Percentiles rank a stretch among this genome's conserved stretches.
Evolutionary conservation across 2,888 invertebrate species (phyloP).

Genomic region (Hirtodrosophila cameraria): DNA sequence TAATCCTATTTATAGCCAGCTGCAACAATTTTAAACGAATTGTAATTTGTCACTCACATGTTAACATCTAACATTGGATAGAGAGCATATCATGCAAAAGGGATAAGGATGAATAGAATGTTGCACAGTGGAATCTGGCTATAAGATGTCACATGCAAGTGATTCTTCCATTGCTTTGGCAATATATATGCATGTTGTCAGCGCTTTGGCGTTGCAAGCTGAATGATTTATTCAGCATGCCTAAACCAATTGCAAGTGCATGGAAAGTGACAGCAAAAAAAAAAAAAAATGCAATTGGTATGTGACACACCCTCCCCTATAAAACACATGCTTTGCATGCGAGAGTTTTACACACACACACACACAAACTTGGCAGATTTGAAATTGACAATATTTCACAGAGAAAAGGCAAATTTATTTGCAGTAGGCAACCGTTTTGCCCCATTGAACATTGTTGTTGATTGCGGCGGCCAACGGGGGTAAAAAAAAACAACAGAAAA

Average conservation of each 20-base stretch:
- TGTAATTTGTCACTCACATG: slow-evolving; percentile 23
- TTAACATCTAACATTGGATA: slow-evolving; percentile 8
- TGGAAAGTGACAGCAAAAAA: slow-evolving; percentile 24
- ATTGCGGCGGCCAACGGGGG: slow-evolving; percentile 61
- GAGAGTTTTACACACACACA: slow-evolving; percentile 9
- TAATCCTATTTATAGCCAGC: no score
- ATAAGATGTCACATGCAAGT: slow-evolving; percentile 18
- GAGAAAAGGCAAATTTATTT: slow-evolving; percentile 73
- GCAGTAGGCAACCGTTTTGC: slow-evolving; percentile 61
- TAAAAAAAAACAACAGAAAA: slow-evolving; percentile 22
- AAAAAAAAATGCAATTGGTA: slow-evolving; percentile 43
- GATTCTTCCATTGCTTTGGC: slow-evolving; percentile 18
- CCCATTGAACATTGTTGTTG: slow-evolving; percentile 75
- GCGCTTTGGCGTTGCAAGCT: slow-evolving; percentile 39
- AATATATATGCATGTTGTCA: slow-evolving; percentile 37
- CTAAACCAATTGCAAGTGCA: slow-evolving; percentile 47
- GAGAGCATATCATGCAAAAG: neutral
- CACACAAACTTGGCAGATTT: slow-evolving; percentile 36
- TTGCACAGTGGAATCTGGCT: neutral
- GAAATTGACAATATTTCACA: slow-evolving; percentile 76
- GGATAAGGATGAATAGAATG: no score
- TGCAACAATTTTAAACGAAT: neutral
- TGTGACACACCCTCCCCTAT: neutral
- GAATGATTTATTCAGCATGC: slow-evolving; percentile 56
- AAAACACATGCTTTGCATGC: slow-evolving; percentile 9